phyloP scores from a whole-genome alignment of 2,888 invertebrate species.

The Agonopterix heracliana region DNA sequence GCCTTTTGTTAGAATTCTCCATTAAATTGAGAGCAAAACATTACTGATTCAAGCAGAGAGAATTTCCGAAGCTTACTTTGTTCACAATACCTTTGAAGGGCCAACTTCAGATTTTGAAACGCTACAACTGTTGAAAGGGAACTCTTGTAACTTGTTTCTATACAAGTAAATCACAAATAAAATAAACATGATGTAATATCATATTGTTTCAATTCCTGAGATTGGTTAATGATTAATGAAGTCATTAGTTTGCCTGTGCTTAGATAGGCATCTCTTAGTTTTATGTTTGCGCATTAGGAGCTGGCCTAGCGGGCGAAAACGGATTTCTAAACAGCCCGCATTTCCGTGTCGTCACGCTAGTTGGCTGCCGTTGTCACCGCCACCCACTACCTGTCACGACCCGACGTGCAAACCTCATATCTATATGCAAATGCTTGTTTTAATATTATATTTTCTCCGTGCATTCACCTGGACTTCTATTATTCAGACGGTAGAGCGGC shows the following conservation, averaged over 20 bases:
- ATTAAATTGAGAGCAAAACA: too few species aligned
- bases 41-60: too few species aligned
- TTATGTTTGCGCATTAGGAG: constrained; percentile 10
- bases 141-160: too few species aligned
- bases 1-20: too few species aligned
- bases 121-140: too few species aligned
- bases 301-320: constrained; percentile 19
- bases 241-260: background rate
- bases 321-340: constrained; percentile 46
- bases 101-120: too few species aligned
- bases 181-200: too few species aligned
- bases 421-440: constrained; percentile 3
- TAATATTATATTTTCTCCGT: background rate
- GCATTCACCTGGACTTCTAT: constrained; percentile 2
- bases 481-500: too few species aligned
- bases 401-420: constrained; percentile 1
- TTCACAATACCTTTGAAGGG: too few species aligned
- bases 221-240: background rate
- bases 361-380: constrained; percentile 27
- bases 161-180: too few species aligned
- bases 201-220: too few species aligned
- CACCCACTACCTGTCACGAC: constrained; percentile 1
- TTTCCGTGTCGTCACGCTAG: constrained; percentile 43
- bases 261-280: background rate
- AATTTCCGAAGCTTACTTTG: too few species aligned